Conservation (phyloP, 1,140 invertebrate genomes). For the Ganaspis sp. region DNA sequence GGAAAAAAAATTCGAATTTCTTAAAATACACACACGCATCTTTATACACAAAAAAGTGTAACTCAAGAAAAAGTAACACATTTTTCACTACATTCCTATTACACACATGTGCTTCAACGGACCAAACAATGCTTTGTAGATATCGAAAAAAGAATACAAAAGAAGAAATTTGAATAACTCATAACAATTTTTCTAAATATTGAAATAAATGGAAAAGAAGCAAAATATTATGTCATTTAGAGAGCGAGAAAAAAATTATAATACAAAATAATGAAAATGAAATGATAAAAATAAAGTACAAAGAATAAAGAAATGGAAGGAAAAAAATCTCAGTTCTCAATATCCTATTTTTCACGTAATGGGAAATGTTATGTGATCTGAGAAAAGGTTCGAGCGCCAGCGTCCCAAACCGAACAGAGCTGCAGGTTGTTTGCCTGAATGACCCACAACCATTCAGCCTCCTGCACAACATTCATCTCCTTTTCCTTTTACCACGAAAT, state of each 20-base stretch:
- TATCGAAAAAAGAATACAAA: too few relatives aligned
- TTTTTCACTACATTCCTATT: too few relatives aligned
- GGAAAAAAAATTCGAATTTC: too few relatives aligned
- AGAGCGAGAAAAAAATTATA: neutral
- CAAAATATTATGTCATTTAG: too few relatives aligned
- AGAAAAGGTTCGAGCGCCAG: neutral
- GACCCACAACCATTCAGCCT: slow-evolving; percentile 12
- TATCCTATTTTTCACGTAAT: slow-evolving; percentile 1
- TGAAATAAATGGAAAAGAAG: too few relatives aligned
- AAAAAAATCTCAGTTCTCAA: neutral
- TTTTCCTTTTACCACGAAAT: slow-evolving; percentile 17
- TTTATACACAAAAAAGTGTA: too few relatives aligned
- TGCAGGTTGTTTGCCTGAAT: slow-evolving; percentile 24
- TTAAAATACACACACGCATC: too few relatives aligned
- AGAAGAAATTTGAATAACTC: too few relatives aligned
- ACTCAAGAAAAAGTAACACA: too few relatives aligned
- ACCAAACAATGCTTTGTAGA: too few relatives aligned
- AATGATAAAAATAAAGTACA: neutral
- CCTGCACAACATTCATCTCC: slow-evolving; percentile 15
- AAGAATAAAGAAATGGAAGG: neutral
- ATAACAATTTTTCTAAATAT: too few relatives aligned
- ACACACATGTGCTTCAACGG: too few relatives aligned
- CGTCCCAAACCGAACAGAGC: slow-evolving; percentile 14
- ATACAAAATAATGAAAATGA: neutral
- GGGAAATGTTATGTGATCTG: neutral